Percentiles rank a stretch among this genome's conserved stretches.
Evolutionary conservation across 2,797 vertebrate genomes (phyloP).

Genomic region (Anniella stebbinsi): DNA sequence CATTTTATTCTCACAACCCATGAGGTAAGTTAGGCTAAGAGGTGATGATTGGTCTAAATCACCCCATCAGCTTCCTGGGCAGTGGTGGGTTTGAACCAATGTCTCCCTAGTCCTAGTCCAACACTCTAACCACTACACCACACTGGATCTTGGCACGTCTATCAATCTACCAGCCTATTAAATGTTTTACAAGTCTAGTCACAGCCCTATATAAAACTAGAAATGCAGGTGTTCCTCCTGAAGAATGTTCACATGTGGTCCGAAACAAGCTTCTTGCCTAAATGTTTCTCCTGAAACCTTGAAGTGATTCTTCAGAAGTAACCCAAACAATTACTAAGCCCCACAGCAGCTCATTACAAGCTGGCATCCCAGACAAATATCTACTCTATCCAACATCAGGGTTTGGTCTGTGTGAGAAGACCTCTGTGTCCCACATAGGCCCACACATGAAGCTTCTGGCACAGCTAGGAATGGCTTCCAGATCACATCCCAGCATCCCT

Average conservation of each 20-base stretch:
- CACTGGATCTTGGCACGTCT: neutral
- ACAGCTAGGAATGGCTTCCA: neutral
- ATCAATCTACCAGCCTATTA: neutral
- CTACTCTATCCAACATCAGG: neutral
- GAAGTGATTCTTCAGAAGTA: neutral
- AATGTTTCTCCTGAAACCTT: neutral
- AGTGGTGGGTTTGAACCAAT: neutral
- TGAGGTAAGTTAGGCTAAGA: neutral
- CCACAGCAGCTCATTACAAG: neutral
- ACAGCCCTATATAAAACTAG: neutral
- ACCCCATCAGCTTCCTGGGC: neutral
- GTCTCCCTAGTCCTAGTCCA: neutral
- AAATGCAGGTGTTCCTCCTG: neutral
- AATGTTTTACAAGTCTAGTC: neutral
- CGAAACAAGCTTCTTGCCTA: neutral
- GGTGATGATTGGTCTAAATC: neutral
- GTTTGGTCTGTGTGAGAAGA: neutral
- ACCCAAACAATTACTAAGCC: neutral
- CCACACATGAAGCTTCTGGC: neutral
- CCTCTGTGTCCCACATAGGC: conserved; percentile 37
- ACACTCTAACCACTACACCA: neutral
- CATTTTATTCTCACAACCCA: neutral
- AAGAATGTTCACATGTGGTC: neutral
- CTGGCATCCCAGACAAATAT: neutral
- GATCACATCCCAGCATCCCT: conserved; percentile 11